phyloP scores from a whole-genome alignment of 2,888 invertebrate species.

The Thereva nobilitata region DNA sequence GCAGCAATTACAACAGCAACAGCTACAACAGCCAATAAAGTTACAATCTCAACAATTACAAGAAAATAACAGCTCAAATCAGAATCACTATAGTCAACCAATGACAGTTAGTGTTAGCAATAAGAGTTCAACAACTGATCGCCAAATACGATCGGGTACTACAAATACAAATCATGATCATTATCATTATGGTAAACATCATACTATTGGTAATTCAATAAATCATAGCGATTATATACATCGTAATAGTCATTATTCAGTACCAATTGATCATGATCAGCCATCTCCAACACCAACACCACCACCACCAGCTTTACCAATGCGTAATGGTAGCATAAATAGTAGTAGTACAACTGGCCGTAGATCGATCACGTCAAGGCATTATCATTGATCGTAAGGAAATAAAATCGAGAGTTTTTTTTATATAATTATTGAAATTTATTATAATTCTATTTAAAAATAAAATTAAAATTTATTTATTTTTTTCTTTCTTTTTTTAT shows the following conservation, averaged over 20 bases:
- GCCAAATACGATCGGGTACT: conserved; percentile 48
- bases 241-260: conserved; percentile 56
- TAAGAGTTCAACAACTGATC: conserved; percentile 45
- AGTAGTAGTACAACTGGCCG: conserved; percentile 51
- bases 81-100: conserved; percentile 56
- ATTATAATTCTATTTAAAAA: no score
- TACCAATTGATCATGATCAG: conserved; percentile 55
- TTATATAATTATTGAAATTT: no score
- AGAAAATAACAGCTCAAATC: conserved; percentile 45
- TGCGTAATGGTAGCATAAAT: conserved; percentile 52
- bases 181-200: conserved; percentile 53
- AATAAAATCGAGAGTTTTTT: no score
- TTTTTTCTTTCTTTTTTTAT: no score
- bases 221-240: conserved; percentile 50
- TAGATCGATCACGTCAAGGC: conserved; percentile 50
- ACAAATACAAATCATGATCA: conserved; percentile 51
- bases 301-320: conserved; percentile 55
- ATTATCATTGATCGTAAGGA: conserved; percentile 41
- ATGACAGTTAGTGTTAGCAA: conserved; percentile 42
- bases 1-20: conserved; percentile 16
- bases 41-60: conserved; percentile 1
- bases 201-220: conserved; percentile 44
- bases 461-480: no score
- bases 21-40: background rate
- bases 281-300: conserved; percentile 53